Evolutionary conservation across 2,888 invertebrate species (phyloP).

Genomic region (Agonopterix subpropinquella): DNA sequence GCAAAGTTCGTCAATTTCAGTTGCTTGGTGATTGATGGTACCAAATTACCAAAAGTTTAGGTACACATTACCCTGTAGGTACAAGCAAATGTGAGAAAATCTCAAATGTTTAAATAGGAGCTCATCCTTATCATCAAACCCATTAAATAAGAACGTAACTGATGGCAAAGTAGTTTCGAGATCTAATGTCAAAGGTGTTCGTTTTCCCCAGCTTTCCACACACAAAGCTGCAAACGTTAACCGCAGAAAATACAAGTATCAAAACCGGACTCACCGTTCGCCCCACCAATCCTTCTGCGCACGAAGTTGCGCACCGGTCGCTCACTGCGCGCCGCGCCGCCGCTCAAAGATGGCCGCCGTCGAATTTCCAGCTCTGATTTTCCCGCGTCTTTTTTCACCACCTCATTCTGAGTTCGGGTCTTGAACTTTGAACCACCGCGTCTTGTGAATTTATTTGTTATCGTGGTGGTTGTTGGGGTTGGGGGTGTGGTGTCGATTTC

Average conservation of each 20-base stretch:
- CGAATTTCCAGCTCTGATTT: conserved; percentile 28
- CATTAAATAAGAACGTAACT: too few species aligned
- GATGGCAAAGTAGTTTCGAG: too few species aligned
- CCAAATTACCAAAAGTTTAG: too few species aligned
- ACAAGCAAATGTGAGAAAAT: too few species aligned
- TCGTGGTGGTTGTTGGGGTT: conserved; percentile 19
- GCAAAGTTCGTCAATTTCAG: too few species aligned
- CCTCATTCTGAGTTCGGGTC: conserved; percentile 17
- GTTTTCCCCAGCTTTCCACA: too few species aligned
- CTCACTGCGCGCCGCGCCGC: conserved; percentile 51
- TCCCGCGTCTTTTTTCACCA: conserved; percentile 19
- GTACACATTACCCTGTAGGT: too few species aligned
- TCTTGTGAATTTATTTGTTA: conserved; percentile 39
- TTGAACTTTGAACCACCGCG: conserved; percentile 39
- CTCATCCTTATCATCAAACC: too few species aligned
- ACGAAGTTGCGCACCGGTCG: conserved; percentile 53
- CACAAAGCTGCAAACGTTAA: not conserved
- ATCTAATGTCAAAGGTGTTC: too few species aligned
- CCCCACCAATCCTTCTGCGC: conserved; percentile 53
- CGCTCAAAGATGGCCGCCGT: conserved; percentile 47
- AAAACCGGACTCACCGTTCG: conserved; percentile 61
- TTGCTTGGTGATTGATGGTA: too few species aligned
- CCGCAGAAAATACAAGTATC: not conserved
- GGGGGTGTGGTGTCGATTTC: conserved; percentile 13
- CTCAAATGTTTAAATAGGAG: too few species aligned